phyloP scores from a whole-genome alignment of 2,888 invertebrate genomes.

The Camponotus fellah region DNA sequence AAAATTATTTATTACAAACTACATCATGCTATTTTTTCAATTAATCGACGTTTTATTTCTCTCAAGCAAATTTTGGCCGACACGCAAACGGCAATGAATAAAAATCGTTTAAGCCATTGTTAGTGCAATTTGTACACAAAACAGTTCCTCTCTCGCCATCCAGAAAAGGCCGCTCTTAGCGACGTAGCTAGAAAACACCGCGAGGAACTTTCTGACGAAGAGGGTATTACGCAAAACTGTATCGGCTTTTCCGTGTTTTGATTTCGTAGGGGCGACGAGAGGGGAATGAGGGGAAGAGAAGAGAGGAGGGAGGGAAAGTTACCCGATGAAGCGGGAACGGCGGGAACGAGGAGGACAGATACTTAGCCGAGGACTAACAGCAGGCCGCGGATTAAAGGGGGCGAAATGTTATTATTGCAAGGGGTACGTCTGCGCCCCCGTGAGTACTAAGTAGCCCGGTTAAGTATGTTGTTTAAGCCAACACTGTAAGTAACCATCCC shows the following conservation, averaged over 20 bases:
- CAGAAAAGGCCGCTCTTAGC: constrained; percentile 40
- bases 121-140: constrained; percentile 57
- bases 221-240: constrained; percentile 76
- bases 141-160: constrained; percentile 39
- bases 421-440: constrained; percentile 82
- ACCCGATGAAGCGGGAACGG: constrained; percentile 64
- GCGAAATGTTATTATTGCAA: constrained; percentile 86
- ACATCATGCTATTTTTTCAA: neutral
- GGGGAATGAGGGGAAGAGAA: constrained; percentile 3
- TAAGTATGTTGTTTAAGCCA: constrained; percentile 86
- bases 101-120: constrained; percentile 58
- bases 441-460: constrained; percentile 84
- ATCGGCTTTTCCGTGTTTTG: constrained; percentile 79
- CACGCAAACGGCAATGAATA: neutral
- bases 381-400: constrained; percentile 84
- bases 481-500: constrained; percentile 84
- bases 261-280: constrained; percentile 68
- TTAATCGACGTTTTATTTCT: constrained; percentile 1
- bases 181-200: constrained; percentile 61
- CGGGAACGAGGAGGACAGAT: constrained; percentile 77
- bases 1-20: neutral
- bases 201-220: constrained; percentile 66
- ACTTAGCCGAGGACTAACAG: constrained; percentile 84
- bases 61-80: neutral
- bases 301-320: constrained; percentile 25